A percentile compares a stretch with the other conserved stretches of the same genome.
phyloP scores from a whole-genome alignment of 2,797 vertebrate genomes.

The Apogon talboti region DNA sequence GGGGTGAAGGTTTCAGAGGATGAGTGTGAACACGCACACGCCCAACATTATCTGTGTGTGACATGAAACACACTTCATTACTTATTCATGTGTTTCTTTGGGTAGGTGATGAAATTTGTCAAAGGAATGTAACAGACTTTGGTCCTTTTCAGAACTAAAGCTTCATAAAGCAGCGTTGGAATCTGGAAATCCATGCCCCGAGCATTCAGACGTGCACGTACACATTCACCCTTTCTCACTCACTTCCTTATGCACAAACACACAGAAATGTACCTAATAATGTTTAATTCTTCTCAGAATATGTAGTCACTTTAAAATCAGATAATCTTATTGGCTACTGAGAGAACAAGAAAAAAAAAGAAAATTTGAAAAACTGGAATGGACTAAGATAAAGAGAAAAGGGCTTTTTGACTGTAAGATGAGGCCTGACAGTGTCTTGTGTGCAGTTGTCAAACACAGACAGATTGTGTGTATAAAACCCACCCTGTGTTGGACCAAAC shows the following conservation, averaged over 20 bases:
- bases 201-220: slow-evolving; percentile 61
- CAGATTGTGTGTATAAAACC: slow-evolving; percentile 17
- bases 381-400: slow-evolving; percentile 1
- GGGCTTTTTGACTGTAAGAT: slow-evolving; percentile 36
- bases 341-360: slow-evolving; percentile 13
- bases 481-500: slow-evolving; percentile 50
- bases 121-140: slow-evolving; percentile 35
- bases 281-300: no score
- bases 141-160: slow-evolving; percentile 45
- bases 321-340: slow-evolving; percentile 19
- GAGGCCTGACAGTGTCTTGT: slow-evolving; percentile 18
- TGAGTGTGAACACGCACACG: background rate
- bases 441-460: background rate
- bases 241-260: slow-evolving; percentile 33
- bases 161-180: slow-evolving; percentile 59
- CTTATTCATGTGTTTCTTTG: slow-evolving; percentile 1
- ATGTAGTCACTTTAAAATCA: slow-evolving; percentile 2
- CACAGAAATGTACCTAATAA: slow-evolving; percentile 15
- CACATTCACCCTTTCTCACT: slow-evolving; percentile 53
- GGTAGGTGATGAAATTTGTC: slow-evolving; percentile 13
- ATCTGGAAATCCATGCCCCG: slow-evolving; percentile 66
- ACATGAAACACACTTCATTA: background rate
- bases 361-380: background rate
- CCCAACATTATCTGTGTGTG: background rate
- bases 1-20: no score